A percentile compares a stretch with the other conserved stretches of the same genome.
These are phyloP conservation scores for Proteles cristata DNA, from an alignment of 2,113 vertebrate species.

Conservation along the genomic window DNA sequence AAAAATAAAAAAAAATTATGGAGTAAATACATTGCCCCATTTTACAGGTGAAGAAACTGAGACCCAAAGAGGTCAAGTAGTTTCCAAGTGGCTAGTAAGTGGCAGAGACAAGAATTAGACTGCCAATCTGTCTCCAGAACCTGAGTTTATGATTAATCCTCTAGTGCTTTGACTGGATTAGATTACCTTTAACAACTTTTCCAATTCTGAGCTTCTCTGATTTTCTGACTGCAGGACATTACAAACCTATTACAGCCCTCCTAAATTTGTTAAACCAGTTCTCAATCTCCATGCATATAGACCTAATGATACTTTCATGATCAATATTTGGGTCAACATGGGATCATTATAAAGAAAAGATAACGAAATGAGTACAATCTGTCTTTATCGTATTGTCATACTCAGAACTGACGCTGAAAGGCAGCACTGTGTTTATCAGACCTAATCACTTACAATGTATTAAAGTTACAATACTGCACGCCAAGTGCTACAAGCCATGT, in stretches of 20 bases:
- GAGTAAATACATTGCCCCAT: background rate
- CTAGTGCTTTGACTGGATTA: background rate
- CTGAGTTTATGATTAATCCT: background rate
- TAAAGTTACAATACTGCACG: background rate
- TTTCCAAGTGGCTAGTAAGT: background rate
- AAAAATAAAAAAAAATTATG: too few species aligned
- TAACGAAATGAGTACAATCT: background rate
- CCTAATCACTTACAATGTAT: background rate
- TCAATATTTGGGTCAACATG: background rate
- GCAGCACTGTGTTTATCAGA: background rate
- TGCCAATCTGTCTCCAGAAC: background rate
- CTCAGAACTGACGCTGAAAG: background rate
- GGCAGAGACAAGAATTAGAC: background rate
- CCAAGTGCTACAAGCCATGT: background rate
- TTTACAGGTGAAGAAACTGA: background rate
- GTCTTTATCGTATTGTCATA: background rate
- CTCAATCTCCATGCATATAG: background rate
- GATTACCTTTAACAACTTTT: background rate
- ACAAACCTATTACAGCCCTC: background rate
- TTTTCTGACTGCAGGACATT: background rate
- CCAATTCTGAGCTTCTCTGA: background rate
- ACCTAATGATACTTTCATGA: background rate
- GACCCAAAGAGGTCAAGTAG: background rate
- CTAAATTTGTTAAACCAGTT: background rate
- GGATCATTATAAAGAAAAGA: background rate